These are phyloP conservation scores for Darevskia nairensis DNA, from an alignment of 2,797 vertebrate genomes.

Conservation along the genomic window DNA sequence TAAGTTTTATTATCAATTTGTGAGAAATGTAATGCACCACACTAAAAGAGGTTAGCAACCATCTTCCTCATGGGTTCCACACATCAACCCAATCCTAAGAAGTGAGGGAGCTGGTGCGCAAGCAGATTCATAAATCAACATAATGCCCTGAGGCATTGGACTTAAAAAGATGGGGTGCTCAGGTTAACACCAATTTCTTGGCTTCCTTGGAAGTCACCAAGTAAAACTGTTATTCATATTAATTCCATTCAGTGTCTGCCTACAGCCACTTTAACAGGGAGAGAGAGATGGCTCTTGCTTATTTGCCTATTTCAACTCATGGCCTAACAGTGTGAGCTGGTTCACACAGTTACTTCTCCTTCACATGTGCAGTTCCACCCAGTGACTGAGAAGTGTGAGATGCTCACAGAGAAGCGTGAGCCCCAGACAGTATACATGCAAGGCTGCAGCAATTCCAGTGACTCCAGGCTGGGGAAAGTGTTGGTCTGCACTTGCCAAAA, in stretches of 20 bases:
- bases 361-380: background rate
- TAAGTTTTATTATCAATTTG: background rate
- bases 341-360: background rate
- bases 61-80: background rate
- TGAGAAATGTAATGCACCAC: background rate
- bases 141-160: background rate
- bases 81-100: background rate
- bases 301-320: background rate
- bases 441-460: background rate
- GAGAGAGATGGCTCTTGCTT: background rate
- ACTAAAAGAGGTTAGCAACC: background rate
- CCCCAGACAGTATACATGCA: too few species aligned
- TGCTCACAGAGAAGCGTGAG: background rate
- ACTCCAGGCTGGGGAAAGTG: background rate
- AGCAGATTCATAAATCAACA: background rate
- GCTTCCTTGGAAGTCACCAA: background rate
- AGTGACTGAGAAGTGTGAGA: background rate
- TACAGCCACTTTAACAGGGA: background rate
- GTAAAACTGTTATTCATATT: background rate
- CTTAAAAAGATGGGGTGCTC: background rate
- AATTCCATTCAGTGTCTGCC: background rate
- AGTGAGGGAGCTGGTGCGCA: background rate
- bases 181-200: background rate
- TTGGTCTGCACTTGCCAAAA: background rate
- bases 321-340: background rate